These are phyloP conservation scores for Pterobdella sp. DNA, from an alignment of 2,888 invertebrate genomes.

Conservation along the genomic window DNA sequence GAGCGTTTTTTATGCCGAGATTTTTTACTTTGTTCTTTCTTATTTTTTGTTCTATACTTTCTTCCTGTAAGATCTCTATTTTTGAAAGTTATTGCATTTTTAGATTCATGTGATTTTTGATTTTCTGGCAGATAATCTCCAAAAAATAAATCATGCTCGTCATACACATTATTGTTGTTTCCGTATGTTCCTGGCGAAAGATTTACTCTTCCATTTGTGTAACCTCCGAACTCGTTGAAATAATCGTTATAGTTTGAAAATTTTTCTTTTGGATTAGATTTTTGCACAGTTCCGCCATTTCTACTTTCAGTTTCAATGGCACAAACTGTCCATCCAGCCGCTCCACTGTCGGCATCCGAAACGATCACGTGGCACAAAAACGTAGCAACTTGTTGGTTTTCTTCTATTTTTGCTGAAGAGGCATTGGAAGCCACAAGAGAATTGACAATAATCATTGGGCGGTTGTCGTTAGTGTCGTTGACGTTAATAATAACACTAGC, in stretches of 20 bases:
- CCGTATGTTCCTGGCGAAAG: neutral
- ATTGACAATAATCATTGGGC: conserved; percentile 36
- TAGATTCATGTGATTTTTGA: neutral
- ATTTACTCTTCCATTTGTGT: neutral
- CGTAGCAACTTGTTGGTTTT: conserved; percentile 29
- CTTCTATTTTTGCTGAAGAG: conserved; percentile 29
- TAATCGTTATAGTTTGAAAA: neutral
- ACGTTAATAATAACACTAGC: conserved; percentile 36
- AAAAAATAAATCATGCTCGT: neutral
- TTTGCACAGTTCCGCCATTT: neutral
- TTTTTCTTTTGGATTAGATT: neutral
- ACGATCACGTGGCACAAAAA: conserved; percentile 36
- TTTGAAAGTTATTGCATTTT: neutral
- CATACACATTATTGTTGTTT: neutral
- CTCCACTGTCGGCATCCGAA: conserved; percentile 34
- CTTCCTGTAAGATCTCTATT: neutral
- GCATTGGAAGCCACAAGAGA: conserved; percentile 33
- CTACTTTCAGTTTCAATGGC: neutral
- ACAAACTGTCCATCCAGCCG: conserved; percentile 23
- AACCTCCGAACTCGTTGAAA: neutral
- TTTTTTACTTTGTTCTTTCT: neutral
- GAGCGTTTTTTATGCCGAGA: neutral
- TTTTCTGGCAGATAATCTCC: neutral
- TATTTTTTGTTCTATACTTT: neutral
- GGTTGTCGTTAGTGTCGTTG: conserved; percentile 37